These are phyloP conservation scores for Hexactinellida sp. DNA, from an alignment of 37 sponge, comb jelly and placozoan genomes.

Conservation along the genomic window DNA sequence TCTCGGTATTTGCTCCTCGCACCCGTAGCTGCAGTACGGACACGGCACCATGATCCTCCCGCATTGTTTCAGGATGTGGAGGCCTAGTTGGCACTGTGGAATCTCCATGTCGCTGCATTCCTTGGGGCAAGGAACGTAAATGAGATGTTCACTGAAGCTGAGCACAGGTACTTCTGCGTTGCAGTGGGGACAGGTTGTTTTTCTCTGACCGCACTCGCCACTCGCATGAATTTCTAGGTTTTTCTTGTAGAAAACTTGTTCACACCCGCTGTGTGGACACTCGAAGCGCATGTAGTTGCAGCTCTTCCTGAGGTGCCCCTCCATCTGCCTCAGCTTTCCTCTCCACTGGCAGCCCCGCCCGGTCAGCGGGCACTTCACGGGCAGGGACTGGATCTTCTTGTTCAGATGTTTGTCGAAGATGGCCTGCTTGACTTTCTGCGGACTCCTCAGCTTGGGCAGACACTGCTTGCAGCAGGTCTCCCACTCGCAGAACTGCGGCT, in stretches of 20 bases:
- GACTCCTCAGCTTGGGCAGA: background rate
- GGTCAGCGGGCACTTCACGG: background rate
- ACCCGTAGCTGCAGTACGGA: background rate
- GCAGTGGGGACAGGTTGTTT: background rate
- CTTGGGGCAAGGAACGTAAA: background rate
- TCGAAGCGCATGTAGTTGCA: background rate
- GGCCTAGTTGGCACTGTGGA: background rate
- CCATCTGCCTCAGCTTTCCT: background rate
- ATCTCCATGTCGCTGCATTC: background rate
- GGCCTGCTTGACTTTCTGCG: background rate
- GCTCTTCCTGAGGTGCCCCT: background rate
- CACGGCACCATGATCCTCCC: background rate
- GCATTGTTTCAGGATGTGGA: background rate
- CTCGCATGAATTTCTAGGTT: background rate
- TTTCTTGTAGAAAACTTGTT: background rate
- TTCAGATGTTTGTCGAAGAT: slow-evolving; percentile 17
- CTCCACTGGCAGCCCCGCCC: slow-evolving; percentile 4
- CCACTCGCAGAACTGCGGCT: slow-evolving; percentile 9
- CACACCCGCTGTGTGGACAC: background rate
- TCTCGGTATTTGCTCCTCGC: background rate
- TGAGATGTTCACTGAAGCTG: background rate
- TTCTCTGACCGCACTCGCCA: background rate
- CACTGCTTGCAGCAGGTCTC: background rate
- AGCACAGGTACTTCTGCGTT: background rate
- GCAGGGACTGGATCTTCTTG: background rate